These are phyloP conservation scores for Temnopleurus reevesii DNA, from an alignment of 53 echinoderm and acorn worm genomes.

Conservation along the genomic window DNA sequence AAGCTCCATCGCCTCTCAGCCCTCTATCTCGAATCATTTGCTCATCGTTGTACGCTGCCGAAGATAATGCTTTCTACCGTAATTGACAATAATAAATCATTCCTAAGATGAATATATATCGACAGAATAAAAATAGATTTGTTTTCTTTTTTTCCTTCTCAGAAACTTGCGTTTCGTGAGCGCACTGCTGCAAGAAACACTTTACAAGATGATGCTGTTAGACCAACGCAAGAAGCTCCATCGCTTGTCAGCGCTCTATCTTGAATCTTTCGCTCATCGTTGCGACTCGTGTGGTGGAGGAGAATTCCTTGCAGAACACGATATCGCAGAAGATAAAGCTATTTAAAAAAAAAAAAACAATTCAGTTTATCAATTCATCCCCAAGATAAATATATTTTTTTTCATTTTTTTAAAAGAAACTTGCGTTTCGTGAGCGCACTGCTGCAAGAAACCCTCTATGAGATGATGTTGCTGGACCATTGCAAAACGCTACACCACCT, in stretches of 20 bases:
- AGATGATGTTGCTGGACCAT: slow-evolving; percentile 83
- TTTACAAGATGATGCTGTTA: slow-evolving; percentile 78
- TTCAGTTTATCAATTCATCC: too few relatives aligned
- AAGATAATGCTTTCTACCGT: too few relatives aligned
- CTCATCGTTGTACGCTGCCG: slow-evolving; percentile 96
- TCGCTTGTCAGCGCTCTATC: slow-evolving; percentile 76
- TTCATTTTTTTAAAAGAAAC: slow-evolving; percentile 55
- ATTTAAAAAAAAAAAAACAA: neutral
- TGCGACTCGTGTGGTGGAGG: slow-evolving; percentile 92
- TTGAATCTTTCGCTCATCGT: slow-evolving; percentile 91
- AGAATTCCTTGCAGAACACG: slow-evolving; percentile 77
- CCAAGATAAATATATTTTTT: too few relatives aligned
- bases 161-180: slow-evolving; percentile 84
- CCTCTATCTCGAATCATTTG: slow-evolving; percentile 82
- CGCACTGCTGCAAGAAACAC: slow-evolving; percentile 91
- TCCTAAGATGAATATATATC: too few relatives aligned
- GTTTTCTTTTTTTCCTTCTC: too few relatives aligned
- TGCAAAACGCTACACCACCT: slow-evolving; percentile 82
- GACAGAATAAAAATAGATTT: too few relatives aligned
- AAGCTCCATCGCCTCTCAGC: slow-evolving; percentile 88
- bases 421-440: slow-evolving; percentile 86
- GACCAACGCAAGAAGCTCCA: slow-evolving; percentile 93
- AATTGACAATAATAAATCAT: too few relatives aligned
- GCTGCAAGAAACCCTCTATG: slow-evolving; percentile 93
- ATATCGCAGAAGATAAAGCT: neutral